Conservation (phyloP, 2,888 invertebrate genomes). For the Clitarchus hookeri region DNA sequence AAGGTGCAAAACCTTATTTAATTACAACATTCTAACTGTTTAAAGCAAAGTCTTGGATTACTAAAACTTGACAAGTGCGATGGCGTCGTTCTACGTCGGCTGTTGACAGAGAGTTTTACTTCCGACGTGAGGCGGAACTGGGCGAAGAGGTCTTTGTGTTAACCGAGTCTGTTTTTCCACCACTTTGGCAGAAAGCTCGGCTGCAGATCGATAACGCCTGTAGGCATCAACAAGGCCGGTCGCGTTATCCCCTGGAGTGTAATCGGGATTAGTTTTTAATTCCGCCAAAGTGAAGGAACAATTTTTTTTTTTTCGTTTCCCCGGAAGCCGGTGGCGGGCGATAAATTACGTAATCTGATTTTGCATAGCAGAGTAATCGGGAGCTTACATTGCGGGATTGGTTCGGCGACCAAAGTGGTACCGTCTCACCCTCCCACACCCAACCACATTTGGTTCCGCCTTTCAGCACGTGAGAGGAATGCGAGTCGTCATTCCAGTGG, state of each 20-base stretch:
- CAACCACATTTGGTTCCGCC: too few species aligned
- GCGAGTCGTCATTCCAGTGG: too few species aligned
- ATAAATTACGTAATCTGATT: not conserved
- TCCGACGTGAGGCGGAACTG: too few species aligned
- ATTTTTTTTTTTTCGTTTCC: not conserved
- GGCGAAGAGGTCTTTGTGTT: too few species aligned
- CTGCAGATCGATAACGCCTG: not conserved
- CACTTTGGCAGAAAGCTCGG: not conserved
- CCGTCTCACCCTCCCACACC: too few species aligned
- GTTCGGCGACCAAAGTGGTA: not conserved
- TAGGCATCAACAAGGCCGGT: not conserved
- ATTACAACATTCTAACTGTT: too few species aligned
- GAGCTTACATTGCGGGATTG: not conserved
- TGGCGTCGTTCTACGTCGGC: too few species aligned
- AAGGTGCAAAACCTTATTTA: too few species aligned
- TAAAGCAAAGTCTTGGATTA: too few species aligned
- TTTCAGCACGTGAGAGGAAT: too few species aligned
- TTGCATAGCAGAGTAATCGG: not conserved
- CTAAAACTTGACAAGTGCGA: too few species aligned
- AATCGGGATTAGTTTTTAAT: slow-evolving; percentile 9
- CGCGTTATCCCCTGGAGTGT: not conserved
- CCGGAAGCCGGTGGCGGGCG: not conserved
- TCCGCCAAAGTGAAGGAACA: not conserved
- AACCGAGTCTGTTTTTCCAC: not conserved
- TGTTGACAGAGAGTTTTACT: too few species aligned